Conservation (phyloP, 2,113 vertebrate species). For the Nerophis lumbriciformis region DNA sequence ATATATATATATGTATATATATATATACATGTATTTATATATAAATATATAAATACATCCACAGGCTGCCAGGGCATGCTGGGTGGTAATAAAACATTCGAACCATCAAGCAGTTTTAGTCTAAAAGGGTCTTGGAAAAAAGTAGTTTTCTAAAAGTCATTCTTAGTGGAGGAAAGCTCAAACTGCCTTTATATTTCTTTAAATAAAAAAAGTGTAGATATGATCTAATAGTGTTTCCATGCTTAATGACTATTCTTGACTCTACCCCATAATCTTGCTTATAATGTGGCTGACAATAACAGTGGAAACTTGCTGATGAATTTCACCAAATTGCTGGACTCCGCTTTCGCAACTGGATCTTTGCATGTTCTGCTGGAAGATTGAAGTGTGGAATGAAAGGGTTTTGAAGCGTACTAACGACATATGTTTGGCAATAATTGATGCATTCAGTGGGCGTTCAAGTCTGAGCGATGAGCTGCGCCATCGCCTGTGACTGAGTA, state of each 20-base stretch:
- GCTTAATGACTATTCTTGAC: not conserved
- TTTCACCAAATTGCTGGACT: not conserved
- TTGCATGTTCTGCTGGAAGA: not conserved
- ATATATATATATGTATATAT: too few species aligned
- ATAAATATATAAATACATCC: too few species aligned
- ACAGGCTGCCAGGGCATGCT: too few species aligned
- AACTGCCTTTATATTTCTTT: not conserved
- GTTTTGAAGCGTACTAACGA: conserved; percentile 10
- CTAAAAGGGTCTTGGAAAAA: too few species aligned
- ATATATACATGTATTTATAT: too few species aligned
- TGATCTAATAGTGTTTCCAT: too few species aligned
- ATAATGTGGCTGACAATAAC: not conserved
- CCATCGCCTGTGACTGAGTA: conserved; percentile 62
- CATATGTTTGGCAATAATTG: not conserved
- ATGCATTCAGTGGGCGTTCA: not conserved
- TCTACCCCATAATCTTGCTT: not conserved
- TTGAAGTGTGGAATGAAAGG: not conserved
- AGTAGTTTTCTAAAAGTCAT: too few species aligned
- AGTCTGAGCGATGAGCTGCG: conserved; percentile 55
- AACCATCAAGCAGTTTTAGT: too few species aligned
- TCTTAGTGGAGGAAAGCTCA: not conserved
- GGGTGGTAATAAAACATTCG: too few species aligned
- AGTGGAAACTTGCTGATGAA: not conserved
- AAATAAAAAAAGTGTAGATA: too few species aligned
- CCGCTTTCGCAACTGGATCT: not conserved